phyloP scores from a whole-genome alignment of 2,888 invertebrate genomes.

The Neoascia interrupta region DNA sequence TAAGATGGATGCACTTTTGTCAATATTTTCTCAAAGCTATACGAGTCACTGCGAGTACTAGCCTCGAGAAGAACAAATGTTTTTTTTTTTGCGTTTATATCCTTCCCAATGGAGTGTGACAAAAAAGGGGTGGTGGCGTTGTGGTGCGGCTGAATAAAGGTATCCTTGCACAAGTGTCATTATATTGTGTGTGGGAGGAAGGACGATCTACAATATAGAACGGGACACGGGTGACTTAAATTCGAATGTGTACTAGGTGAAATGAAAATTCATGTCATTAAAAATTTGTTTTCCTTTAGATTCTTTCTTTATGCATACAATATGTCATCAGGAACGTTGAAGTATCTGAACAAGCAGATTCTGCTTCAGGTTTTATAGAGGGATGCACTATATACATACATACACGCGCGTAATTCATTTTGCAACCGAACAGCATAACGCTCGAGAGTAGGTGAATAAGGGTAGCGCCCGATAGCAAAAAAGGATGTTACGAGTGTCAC shows the following conservation, averaged over 20 bases:
- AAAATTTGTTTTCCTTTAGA: slow-evolving; percentile 62
- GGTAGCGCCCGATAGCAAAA: slow-evolving; percentile 7
- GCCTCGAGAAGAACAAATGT: slow-evolving; percentile 1
- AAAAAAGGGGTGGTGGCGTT: no score
- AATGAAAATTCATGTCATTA: slow-evolving; percentile 68
- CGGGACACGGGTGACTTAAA: slow-evolving; percentile 63
- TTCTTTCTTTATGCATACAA: slow-evolving; percentile 41
- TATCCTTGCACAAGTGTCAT: slow-evolving; percentile 57
- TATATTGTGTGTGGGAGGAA: slow-evolving; percentile 32
- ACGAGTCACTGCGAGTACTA: slow-evolving; percentile 4
- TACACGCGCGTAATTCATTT: slow-evolving; percentile 53
- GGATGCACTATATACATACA: no score
- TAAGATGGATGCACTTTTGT: slow-evolving; percentile 54
- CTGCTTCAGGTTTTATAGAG: no score
- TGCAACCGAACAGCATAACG: slow-evolving; percentile 40
- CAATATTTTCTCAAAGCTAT: slow-evolving; percentile 33
- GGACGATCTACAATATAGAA: slow-evolving; percentile 37
- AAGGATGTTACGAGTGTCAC: slow-evolving; percentile 70
- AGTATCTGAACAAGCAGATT: slow-evolving; percentile 52
- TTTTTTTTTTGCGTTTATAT: not conserved
- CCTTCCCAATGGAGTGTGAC: not conserved
- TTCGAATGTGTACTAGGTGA: slow-evolving; percentile 69
- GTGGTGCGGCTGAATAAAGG: slow-evolving; percentile 2
- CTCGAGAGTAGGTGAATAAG: slow-evolving; percentile 43
- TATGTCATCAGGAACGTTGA: slow-evolving; percentile 57